A percentile compares a stretch with the other conserved stretches of the same genome.
Evolutionary conservation across 2,113 vertebrate species (phyloP).

Genomic region (Lycaon pictus): DNA sequence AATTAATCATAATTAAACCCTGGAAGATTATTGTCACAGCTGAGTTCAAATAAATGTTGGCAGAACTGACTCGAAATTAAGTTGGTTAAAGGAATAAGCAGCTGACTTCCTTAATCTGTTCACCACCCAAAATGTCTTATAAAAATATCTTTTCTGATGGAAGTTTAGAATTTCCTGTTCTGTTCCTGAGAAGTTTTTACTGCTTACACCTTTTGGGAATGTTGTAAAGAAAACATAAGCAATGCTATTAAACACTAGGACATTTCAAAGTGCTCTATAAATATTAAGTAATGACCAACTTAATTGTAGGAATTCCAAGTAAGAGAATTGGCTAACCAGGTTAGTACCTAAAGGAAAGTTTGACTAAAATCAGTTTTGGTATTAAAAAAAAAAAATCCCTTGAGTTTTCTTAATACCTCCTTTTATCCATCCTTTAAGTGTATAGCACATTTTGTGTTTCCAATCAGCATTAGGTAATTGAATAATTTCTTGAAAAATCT

Average conservation of each 20-base stretch:
- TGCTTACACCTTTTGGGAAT: slow-evolving; percentile 18
- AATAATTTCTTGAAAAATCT: not conserved
- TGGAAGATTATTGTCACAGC: slow-evolving; percentile 3
- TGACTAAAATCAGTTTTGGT: slow-evolving; percentile 33
- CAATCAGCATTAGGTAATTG: slow-evolving; percentile 9
- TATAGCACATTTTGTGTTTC: not conserved
- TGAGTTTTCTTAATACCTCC: not conserved
- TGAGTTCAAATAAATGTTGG: slow-evolving; percentile 60
- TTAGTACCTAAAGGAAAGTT: slow-evolving; percentile 50
- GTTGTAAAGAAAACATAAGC: slow-evolving; percentile 42
- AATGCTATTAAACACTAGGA: slow-evolving; percentile 29
- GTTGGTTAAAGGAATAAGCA: not conserved
- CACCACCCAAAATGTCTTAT: not conserved
- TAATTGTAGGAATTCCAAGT: slow-evolving; percentile 53
- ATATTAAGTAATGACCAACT: slow-evolving; percentile 50
- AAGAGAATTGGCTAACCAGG: not conserved
- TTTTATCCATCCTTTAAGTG: slow-evolving; percentile 12
- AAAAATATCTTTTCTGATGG: slow-evolving; percentile 26
- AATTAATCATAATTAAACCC: not conserved
- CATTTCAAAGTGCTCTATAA: slow-evolving; percentile 61
- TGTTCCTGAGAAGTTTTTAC: slow-evolving; percentile 20
- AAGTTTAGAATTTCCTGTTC: slow-evolving; percentile 38
- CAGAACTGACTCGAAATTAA: slow-evolving; percentile 56
- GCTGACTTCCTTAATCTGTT: not conserved
- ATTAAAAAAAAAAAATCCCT: not conserved